A percentile compares a stretch with the other conserved stretches of the same genome.
phyloP scores from a whole-genome alignment of 2,113 vertebrate genomes.

The Sebastes fasciatus region DNA sequence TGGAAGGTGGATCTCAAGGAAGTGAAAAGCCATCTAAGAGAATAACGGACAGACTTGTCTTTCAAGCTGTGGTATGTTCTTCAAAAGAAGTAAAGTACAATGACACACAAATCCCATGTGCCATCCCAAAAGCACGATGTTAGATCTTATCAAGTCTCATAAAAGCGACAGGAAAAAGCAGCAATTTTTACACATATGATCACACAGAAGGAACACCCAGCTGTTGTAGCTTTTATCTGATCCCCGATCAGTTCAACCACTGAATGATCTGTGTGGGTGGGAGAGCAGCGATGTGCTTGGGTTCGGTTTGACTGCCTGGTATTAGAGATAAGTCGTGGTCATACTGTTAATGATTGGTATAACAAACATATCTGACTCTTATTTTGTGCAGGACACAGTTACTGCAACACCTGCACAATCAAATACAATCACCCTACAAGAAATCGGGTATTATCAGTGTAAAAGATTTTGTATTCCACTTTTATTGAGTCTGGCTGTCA shows the following conservation, averaged over 20 bases:
- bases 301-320: neutral
- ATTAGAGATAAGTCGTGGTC: neutral
- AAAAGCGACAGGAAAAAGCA: neutral
- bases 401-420: neutral
- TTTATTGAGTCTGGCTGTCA: neutral
- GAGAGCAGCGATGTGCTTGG: neutral
- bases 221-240: neutral
- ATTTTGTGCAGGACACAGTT: neutral
- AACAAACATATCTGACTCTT: neutral
- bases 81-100: neutral
- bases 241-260: neutral
- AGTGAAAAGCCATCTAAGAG: slow-evolving; percentile 7
- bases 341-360: neutral
- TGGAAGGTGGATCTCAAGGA: slow-evolving; percentile 38
- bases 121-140: neutral
- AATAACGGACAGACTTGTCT: neutral
- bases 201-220: neutral
- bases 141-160: neutral
- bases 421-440: neutral
- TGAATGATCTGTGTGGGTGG: slow-evolving; percentile 4
- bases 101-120: neutral
- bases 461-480: neutral
- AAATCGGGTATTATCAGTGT: neutral
- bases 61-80: neutral
- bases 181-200: neutral